These are phyloP conservation scores for Epizoanthus fatuus DNA, from an alignment of 92 coral and sea anemone species.

Conservation along the genomic window DNA sequence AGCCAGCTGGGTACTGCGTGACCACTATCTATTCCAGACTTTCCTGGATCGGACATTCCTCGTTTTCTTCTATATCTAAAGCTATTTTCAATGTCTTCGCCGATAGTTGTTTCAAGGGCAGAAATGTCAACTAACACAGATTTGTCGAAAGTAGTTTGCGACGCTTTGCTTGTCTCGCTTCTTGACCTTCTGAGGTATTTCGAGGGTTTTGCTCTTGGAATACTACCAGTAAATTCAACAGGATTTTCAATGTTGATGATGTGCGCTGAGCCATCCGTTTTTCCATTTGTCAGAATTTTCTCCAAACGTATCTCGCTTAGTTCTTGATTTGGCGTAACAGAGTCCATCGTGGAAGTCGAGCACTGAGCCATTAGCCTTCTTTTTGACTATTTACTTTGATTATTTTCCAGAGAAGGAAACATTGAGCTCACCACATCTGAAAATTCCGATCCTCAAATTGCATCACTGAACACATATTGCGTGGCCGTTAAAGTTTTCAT, in stretches of 20 bases:
- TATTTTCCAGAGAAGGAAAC: not conserved
- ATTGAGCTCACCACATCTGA: not conserved
- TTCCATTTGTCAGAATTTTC: not conserved
- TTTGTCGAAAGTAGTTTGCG: not conserved
- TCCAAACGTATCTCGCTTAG: not conserved
- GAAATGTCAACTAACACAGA: not conserved
- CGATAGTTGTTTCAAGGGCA: not conserved
- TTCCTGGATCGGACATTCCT: conserved; percentile 12
- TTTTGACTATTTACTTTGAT: not conserved
- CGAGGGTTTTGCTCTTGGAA: conserved; percentile 11
- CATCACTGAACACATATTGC: not conserved
- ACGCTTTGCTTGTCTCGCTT: not conserved
- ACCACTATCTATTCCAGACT: not conserved
- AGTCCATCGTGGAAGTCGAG: not conserved
- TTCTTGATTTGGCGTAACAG: not conserved
- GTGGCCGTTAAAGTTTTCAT: not conserved
- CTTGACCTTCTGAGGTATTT: not conserved
- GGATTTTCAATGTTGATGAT: conserved; percentile 47
- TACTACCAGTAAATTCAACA: not conserved
- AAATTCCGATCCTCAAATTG: not conserved
- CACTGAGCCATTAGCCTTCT: not conserved
- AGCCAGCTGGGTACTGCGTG: not conserved
- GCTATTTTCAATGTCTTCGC: not conserved
- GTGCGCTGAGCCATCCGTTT: conserved; percentile 3
- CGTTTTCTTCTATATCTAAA: not conserved